Evolutionary conservation across 2,113 vertebrate genomes (phyloP), one percentile per base, ranked within the genome.

Genomic region (Engraulis encrasicolus): DNA sequence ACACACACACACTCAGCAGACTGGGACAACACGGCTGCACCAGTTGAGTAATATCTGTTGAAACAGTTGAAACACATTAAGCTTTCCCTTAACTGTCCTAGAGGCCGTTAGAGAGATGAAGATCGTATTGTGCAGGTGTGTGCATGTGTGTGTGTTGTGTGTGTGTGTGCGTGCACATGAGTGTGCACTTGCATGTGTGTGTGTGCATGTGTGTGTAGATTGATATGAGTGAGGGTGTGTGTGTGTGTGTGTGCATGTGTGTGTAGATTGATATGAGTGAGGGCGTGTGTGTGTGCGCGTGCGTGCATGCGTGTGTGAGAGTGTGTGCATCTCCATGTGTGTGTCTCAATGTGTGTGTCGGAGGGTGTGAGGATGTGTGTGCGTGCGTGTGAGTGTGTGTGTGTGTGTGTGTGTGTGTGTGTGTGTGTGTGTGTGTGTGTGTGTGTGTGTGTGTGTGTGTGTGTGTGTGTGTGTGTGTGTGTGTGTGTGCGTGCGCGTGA

Each of bases 51-150:
- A 45, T 45, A 45, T 45, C 40, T 45, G 87, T 77, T 88, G 52
- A 87, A 87, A 86, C 37, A 11, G 58, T 66, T 66, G 58, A 66
- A 66, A 66, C n/a, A 66, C 78, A 81, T 87, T 82, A 85, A 74
- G 79, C 45, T 78, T 23, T 74, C 61, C 27, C 66, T 38, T 49
- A 74, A 31, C 66, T 74, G 23, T 31, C 49, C 78, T 80, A 50
- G 18, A 50, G 66, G 49, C 81, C 15, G 50, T 89, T 82, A 84
- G 82, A 48, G 6, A 52, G 85, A 92, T 85, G 84, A 85, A 83
- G 78, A 87, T 11, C 77, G 83, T 90, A 66, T 37, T 82, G 71
- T 23, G 2, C 9, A 66, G 58, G n/a, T 27, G 58, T 82, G 80
- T 84, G 71, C 66, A 85, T 78, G 38, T 11, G 54, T n/a, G 27